Evolutionary conservation across 2,888 invertebrate species (phyloP), one percentile per base, ranked within the genome.

Genomic region (Drosophila trichaetosa): DNA sequence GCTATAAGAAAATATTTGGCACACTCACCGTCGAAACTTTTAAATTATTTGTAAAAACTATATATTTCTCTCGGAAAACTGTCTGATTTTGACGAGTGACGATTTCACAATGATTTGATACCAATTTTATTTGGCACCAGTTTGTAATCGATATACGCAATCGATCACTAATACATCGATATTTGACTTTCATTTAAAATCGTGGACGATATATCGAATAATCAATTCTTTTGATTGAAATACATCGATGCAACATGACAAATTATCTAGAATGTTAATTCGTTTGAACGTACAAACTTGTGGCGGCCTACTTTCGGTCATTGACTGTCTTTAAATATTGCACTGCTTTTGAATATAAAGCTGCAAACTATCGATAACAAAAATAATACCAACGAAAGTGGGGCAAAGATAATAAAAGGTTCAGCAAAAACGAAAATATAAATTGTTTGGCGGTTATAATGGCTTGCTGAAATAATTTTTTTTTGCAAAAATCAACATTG

Each of bases 21-120:
- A 58, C 80, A 80, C 78, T 80, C 72, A 78, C 78, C 80, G 80
- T 72, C 6, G 51, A 51, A 61, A 73, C 46, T 8, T 51, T 51
- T 27, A 11, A 57, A 2, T 18, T 51, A n/a, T 57, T 24, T 29
- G 4, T 34, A 8, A 21, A 3, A 4, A 7, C 11, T 13, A 0
- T 7, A 13, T 2, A 13, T 0, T 29, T 38, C 40, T 48, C 16
- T 49, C 64, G 10, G 24, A 79, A 33, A 58, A 29, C n/a, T 49
- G 51, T 18, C 54, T 65, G 54, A 51, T 29, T 49, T 13, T 51
- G 3, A 49, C 52, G 58, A 49, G 36, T 29, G 52, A 56, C 34
- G 52, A 76, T 52, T 76, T 67, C 61, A 67, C 63, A 80, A 79
- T 77, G 53, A 53, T 16, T 24, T 21, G 53, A 11, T 34, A 24